A percentile compares a stretch with the other conserved stretches of the same genome.
These are phyloP conservation scores for Conomelus anceps DNA, from an alignment of 2,888 invertebrate species.

Conservation along the genomic window DNA sequence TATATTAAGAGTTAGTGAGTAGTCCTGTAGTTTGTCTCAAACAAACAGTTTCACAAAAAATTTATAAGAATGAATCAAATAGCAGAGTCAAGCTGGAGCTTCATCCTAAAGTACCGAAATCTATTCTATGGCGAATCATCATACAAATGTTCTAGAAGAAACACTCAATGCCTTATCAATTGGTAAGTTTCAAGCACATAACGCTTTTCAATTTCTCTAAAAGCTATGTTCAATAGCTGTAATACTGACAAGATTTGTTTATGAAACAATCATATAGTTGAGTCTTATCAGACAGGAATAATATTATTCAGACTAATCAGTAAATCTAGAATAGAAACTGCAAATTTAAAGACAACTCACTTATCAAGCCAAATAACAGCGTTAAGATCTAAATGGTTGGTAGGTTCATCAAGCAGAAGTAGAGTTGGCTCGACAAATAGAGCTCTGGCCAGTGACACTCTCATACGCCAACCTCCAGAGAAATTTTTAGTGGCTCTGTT, in stretches of 20 bases:
- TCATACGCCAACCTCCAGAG: slow-evolving; percentile 64
- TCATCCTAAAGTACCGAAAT: too few species aligned
- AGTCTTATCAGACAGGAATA: neutral
- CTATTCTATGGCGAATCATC: too few species aligned
- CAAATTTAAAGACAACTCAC: slow-evolving; percentile 47
- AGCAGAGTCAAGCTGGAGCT: too few species aligned
- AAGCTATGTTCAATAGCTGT: too few species aligned
- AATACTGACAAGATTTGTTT: neutral
- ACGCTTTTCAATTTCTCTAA: too few species aligned
- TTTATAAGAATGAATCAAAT: too few species aligned
- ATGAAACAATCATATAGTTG: neutral
- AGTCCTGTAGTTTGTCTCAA: too few species aligned
- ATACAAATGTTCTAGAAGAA: too few species aligned
- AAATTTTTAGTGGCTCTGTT: slow-evolving; percentile 67
- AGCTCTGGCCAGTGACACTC: slow-evolving; percentile 59
- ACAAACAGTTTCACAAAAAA: too few species aligned
- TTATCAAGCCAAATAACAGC: slow-evolving; percentile 99
- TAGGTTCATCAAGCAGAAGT: slow-evolving; percentile 59
- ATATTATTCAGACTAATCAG: neutral
- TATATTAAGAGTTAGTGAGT: too few species aligned
- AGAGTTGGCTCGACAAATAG: slow-evolving; percentile 60
- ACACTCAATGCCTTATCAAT: too few species aligned
- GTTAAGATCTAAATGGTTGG: slow-evolving; percentile 67
- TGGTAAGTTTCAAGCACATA: too few species aligned
- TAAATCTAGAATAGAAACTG: neutral